Evolutionary conservation across 2,888 invertebrate genomes (phyloP), one percentile per base, ranked within the genome.

Genomic region (Lasioglossum pauxillum): DNA sequence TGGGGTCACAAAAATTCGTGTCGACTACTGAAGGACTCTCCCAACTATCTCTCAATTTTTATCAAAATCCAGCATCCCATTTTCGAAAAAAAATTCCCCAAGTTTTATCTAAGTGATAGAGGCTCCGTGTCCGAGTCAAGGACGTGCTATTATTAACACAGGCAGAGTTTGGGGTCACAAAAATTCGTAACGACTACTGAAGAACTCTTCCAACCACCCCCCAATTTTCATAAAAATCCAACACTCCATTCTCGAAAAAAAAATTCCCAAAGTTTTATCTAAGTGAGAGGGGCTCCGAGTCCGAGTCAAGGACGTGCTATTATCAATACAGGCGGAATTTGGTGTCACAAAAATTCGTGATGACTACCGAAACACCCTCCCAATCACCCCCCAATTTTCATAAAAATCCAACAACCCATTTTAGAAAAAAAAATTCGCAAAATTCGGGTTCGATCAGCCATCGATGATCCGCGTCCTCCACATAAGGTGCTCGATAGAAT

Each of bases 121-220:
- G 19, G 7, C 19, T 49, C 49, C 7, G 7, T 23, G 16, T 46
- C 46, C 7, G 7, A 49, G 16, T 49, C 46, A 16, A 16, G 46
- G 46, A 4, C 49, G 5, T 19, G 1, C 0, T 19, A 19, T 49
- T 19, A 49, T 19, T 7, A 19, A 49, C 49, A 19, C 5, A 49
- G 49, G 19, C 19, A 7, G 0, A 49, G 19, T 7, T 4, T 1
- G 4, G 1, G 57, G n/a, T 60, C 14, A 10, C 4, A 12, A 60
- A 60, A 60, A 60, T 27, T 60, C 27, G 0, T n/a, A 12, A n/a
- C 57, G 3, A 57, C n/a, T n/a, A n/a, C 4, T 10, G n/a, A 12
- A n/a, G 0, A 0, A 57, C 12, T 12, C n/a, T 57, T 0, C 12
- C 1, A 57, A n/a, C n/a, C 1, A 4, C 8, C 57, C 0, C 10